Conservation (phyloP, 2,113 vertebrate species). For the Ptilonorhynchus violaceus region DNA sequence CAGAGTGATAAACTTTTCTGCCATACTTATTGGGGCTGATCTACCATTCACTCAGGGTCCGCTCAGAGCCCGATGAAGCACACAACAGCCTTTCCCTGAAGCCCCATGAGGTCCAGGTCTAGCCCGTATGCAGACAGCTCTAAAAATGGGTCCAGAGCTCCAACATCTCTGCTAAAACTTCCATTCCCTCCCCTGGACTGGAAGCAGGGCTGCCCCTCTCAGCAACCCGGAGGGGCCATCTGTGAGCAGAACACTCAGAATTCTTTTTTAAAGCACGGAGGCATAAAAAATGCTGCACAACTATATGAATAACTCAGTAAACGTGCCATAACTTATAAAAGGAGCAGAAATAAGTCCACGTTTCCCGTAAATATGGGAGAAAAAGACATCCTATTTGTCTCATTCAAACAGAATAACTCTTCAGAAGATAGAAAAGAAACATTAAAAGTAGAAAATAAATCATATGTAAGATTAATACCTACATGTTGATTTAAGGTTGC, state of each 20-base stretch:
- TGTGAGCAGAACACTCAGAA: neutral
- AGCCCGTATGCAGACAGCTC: neutral
- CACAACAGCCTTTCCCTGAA: neutral
- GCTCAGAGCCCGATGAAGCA: neutral
- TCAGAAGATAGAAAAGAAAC: neutral
- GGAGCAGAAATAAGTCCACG: neutral
- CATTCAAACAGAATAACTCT: neutral
- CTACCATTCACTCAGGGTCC: neutral
- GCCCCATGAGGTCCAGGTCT: neutral
- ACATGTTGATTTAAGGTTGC: neutral
- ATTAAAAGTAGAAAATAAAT: neutral
- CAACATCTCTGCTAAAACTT: neutral
- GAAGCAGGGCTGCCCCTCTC: neutral
- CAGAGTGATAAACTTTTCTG: slow-evolving; percentile 23
- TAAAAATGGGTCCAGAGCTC: neutral
- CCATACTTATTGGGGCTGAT: neutral
- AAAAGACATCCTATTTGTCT: neutral
- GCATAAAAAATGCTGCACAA: neutral
- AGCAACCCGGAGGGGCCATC: neutral
- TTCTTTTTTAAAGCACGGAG: neutral
- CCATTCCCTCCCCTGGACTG: neutral
- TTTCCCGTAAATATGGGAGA: neutral
- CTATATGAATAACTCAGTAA: neutral
- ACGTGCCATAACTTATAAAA: neutral
- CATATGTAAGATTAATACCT: neutral